Base-by-base conservation (phyloP, 1,140 invertebrate genomes). In the Amyelois transitella region DNA sequence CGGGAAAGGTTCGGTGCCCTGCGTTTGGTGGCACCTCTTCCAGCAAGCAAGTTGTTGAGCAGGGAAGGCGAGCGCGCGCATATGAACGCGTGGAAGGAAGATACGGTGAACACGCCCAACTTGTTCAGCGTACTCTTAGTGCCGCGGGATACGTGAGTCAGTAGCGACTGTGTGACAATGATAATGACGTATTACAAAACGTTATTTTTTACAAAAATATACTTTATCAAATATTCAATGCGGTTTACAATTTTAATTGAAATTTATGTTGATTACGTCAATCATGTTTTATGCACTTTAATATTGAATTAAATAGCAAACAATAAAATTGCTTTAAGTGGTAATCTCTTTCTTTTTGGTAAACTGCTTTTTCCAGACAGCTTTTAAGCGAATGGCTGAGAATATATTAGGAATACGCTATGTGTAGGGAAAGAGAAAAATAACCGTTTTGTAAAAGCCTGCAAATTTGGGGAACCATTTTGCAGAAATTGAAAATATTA, bases 71-170 rank as follows among this genome's bases (percentile, higher is more conserved):
- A 97, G 51, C 98, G 92, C 20, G 97, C 97, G 81, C 97, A 98
- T 56, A 99, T 98, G 86, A 98, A 97, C 60, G 97, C 97, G 82
- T 99, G 97, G 90, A 99, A 98, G 47, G 97, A 98, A 38, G 97
- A 98, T 43, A 99, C 97, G 17, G 97, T 99, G 90, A 99, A 99
- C 50, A 99, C 97, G 45, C 97, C 97, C 66, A 99, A 90, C 75
- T 97, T 96, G 88, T 98, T 98, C 65, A 99, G 89, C 20, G 95
- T 98, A 66, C 94, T 94, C 90, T 99, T 99, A 51, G 97, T 98
- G 63, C 95, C 93, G 69, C 97, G 94, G 18, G 97, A 98, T 45
- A 98, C 97, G 90, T 97, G 96, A 25, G 97, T 97, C 63, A 99
- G 90, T 68, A 99, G 90, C 67, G 96, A 98, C 97, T 98, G 92